Base-by-base conservation (phyloP, 2,888 invertebrate genomes). In the Macaria notata region DNA sequence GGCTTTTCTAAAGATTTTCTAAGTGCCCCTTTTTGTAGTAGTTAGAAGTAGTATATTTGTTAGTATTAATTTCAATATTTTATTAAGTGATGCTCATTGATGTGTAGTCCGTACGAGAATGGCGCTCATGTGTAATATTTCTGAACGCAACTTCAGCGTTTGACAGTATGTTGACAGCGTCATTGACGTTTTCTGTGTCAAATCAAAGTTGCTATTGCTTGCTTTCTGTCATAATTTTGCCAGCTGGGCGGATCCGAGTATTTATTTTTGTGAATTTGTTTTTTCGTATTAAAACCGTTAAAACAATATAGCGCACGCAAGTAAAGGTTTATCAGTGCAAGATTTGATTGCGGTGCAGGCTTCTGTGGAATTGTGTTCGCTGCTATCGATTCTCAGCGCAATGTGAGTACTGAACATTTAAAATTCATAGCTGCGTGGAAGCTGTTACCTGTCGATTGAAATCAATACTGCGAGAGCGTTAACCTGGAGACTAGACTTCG, bases 201-300 rank as follows among this genome's bases (percentile, higher is more conserved):
- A 19, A 19, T 19, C 19, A 19, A n/a, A n/a, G n/a, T n/a, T n/a
- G n/a, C n/a, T n/a, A n/a, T n/a, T n/a, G n/a, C n/a, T n/a, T n/a
- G n/a, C n/a, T 36, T 6, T 29, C 33, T 31, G 63, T 60, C 58
- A 68, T 69, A 71, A 71, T 71, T 78, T 83, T 87, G 88, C 87
- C 86, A 88, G 88, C 86, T 87, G 87, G 88, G 87, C 87, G 88
- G 85, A 81, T 83, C 83, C 85, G 65, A 58, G 71, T 79, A 76
- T 74, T 78, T 78, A 75, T 76, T 77, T 78, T 79, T 74, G 62
- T 75, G 67, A 62, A 51, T 55, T 46, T 50, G 9, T 54, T 19
- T 31, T 54, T 41, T 42, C 48, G 31, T 44, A 50, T 41, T 44
- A 46, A 29, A 38, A 30, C 30, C 9, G 6, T 45, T 36, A 36